These are phyloP conservation scores for Myotis myotis DNA, from an alignment of 2,797 vertebrate genomes.

Conservation along the genomic window DNA sequence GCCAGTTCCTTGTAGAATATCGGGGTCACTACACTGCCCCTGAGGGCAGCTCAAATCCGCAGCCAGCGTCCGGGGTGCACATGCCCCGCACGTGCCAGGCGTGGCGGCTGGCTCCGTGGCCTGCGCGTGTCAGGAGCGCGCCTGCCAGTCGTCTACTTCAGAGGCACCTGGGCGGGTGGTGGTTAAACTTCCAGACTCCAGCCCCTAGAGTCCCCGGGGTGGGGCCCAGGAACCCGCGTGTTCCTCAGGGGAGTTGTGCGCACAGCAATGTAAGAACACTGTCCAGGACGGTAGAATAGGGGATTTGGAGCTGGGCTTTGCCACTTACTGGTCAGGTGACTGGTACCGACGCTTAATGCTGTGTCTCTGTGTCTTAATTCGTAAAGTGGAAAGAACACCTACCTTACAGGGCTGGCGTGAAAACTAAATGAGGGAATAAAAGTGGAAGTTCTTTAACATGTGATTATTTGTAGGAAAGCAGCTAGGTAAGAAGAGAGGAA, in stretches of 20 bases:
- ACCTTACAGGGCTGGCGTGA: background rate
- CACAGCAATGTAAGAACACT: background rate
- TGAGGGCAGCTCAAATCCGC: background rate
- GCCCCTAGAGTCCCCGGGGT: background rate
- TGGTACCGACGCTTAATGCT: background rate
- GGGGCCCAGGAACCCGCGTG: background rate
- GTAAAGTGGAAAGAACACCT: background rate
- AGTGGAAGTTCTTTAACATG: background rate
- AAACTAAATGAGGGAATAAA: background rate
- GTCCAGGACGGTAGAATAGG: too few species aligned
- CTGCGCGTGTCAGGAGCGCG: background rate
- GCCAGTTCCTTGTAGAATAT: background rate
- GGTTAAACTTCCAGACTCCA: background rate
- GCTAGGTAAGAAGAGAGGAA: background rate
- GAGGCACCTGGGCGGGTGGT: background rate
- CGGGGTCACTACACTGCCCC: background rate
- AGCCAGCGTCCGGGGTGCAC: accelerated
- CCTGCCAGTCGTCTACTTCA: background rate
- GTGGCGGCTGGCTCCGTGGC: background rate
- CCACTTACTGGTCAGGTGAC: background rate
- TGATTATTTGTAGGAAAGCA: conserved; percentile 41
- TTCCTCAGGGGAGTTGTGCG: background rate
- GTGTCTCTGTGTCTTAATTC: background rate
- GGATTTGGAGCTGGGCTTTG: background rate
- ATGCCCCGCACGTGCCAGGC: accelerated